A percentile compares a stretch with the other conserved stretches of the same genome.
Evolutionary conservation across 1,140 invertebrate genomes (phyloP).

Genomic region (Meloidogyne exigua): DNA sequence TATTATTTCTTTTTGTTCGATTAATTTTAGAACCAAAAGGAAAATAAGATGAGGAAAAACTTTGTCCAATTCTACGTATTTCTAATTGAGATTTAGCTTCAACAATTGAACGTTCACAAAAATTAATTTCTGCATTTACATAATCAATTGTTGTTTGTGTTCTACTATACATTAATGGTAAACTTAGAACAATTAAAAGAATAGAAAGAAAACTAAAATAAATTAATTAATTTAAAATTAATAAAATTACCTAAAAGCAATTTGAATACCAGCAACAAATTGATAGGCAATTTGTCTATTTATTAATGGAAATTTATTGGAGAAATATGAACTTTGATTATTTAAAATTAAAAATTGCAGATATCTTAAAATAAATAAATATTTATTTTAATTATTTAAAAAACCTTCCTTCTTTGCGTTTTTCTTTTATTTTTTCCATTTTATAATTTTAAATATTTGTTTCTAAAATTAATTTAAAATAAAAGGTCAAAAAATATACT

Average conservation of each 20-base stretch:
- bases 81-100: slow-evolving; percentile 11
- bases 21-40: background rate
- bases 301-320: background rate
- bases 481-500: too few species aligned
- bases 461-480: background rate
- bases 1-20: slow-evolving; percentile 4
- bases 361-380: background rate
- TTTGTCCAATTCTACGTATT: background rate
- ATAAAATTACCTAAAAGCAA: slow-evolving; percentile 48
- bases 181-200: slow-evolving; percentile 51
- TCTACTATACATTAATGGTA: slow-evolving; percentile 62
- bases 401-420: background rate
- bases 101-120: slow-evolving; percentile 48
- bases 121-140: slow-evolving; percentile 60
- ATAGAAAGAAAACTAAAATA: slow-evolving; percentile 54
- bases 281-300: slow-evolving; percentile 50
- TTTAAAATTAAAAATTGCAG: slow-evolving; percentile 1
- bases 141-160: slow-evolving; percentile 61
- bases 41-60: background rate
- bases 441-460: background rate
- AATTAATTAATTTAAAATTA: background rate
- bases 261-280: slow-evolving; percentile 60
- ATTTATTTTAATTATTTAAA: slow-evolving; percentile 2
- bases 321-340: background rate
- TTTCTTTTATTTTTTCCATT: background rate